Evolutionary conservation across 1,140 invertebrate genomes (phyloP), one percentile per base, ranked within the genome.

Genomic region (Nylanderia fulva): DNA sequence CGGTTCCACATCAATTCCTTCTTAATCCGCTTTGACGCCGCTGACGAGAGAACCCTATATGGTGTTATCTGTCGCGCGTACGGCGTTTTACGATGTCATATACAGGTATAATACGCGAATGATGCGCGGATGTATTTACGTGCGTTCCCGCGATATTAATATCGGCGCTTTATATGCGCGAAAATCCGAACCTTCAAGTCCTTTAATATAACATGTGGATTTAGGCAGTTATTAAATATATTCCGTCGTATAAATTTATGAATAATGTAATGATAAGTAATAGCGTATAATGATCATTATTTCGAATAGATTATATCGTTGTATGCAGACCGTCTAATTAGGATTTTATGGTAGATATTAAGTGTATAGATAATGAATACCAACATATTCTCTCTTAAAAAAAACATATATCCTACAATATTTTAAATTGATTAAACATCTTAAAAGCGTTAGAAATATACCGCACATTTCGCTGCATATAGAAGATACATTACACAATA

Each of bases 1-100:
- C 18, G 24, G 2, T 71, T 39, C 11, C 52, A 3, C 52, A 8
- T 42, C 52, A 13, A 13, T 82, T 36, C 36, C 77, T 48, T 18
- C 15, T 82, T 82, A 72, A 82, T 82, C 77, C 48, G 48, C 24
- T 33, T 29, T 13, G 75, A 66, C 52, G 64, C n/a, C 29, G 48
- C 21, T 29, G 66, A 60, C 33, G 77, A 33, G 24, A 71, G 18
- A 29, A 13, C 13, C 6, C 5, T 58, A 11, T 36, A 56, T 24
- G 52, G 27, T 27, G 52, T 82, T 82, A 72, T 68, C 76, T 66
- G 52, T 27, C 64, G 52, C 64, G 52, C 21, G 21, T 13, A 45
- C 45, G 52, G 48, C 15, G 13, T 82, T 80, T 82, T 82, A 82
- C 77, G 77, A 82, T 58, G 36, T 72, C 66, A 58, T 82, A 71